phyloP scores from a whole-genome alignment of 2,888 invertebrate species.

The Hyles lineata region DNA sequence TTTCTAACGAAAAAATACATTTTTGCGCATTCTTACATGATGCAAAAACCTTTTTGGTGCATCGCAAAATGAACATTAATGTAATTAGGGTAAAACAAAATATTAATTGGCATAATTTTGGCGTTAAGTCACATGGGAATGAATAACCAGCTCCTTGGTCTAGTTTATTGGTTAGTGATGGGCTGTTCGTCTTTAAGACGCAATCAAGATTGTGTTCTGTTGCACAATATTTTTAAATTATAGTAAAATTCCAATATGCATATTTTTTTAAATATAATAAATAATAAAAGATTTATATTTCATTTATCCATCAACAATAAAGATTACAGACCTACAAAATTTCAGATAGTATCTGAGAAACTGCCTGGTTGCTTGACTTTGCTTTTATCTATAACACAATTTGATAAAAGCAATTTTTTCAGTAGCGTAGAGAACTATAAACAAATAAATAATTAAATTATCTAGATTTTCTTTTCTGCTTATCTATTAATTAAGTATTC shows the following conservation, averaged over 20 bases:
- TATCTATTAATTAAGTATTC: no score
- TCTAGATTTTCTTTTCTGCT: no score
- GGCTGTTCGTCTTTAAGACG: constrained; percentile 47
- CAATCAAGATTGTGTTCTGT: constrained; percentile 1
- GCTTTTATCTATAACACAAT: no score
- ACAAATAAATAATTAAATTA: no score
- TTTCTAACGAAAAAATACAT: constrained; percentile 79
- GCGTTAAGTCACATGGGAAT: constrained; percentile 56
- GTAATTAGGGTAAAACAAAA: neutral
- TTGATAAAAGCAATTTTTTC: no score
- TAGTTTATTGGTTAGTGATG: constrained; percentile 78
- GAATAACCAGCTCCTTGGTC: constrained; percentile 65
- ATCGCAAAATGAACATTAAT: constrained; percentile 50
- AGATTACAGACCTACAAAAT: no score
- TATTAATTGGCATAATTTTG: constrained; percentile 28
- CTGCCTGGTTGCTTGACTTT: no score
- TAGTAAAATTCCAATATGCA: neutral
- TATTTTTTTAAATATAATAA: neutral
- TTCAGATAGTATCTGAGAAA: no score
- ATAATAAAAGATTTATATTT: neutral
- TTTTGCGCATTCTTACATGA: constrained; percentile 48
- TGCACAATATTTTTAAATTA: constrained; percentile 3
- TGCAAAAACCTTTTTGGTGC: constrained; percentile 43
- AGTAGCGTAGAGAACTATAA: no score
- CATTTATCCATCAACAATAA: no score